A percentile compares a stretch with the other conserved stretches of the same genome.
These are phyloP conservation scores for Zonitis immaculata DNA, from an alignment of 2,888 invertebrate genomes.

Conservation along the genomic window DNA sequence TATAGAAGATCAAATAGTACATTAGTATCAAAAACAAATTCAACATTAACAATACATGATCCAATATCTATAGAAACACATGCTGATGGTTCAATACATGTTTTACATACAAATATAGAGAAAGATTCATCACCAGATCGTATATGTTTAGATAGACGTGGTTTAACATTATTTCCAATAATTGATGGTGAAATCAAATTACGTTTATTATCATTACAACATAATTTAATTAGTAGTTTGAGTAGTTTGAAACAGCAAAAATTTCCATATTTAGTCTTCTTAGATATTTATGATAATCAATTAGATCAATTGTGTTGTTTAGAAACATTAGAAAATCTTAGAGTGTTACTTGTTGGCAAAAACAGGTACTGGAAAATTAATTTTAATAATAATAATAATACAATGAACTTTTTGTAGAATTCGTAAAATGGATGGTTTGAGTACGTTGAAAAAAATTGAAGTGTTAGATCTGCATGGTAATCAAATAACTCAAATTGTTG, in stretches of 20 bases:
- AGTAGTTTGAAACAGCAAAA: constrained; percentile 54
- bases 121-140: constrained; percentile 81
- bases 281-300: constrained; percentile 93
- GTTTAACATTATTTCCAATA: constrained; percentile 76
- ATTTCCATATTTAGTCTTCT: constrained; percentile 77
- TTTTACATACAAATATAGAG: constrained; percentile 68
- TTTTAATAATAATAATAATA: not conserved
- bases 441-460: constrained; percentile 70
- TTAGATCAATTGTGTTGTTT: constrained; percentile 80
- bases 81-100: constrained; percentile 63
- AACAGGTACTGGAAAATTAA: constrained; percentile 60
- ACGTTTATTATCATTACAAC: constrained; percentile 83
- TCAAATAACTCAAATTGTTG: constrained; percentile 66
- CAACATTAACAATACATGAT: constrained; percentile 21
- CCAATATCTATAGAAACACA: constrained; percentile 55
- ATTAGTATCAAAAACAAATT: constrained; percentile 38
- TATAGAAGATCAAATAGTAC: constrained; percentile 53
- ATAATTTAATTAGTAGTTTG: constrained; percentile 79
- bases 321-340: constrained; percentile 69
- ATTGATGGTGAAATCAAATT: constrained; percentile 78
- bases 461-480: constrained; percentile 93
- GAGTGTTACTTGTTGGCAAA: constrained; percentile 87
- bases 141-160: constrained; percentile 80
- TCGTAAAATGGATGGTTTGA: constrained; percentile 71
- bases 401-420: constrained; percentile 55